These are phyloP conservation scores for Harpegnathos saltator DNA, from an alignment of 1,140 invertebrate species.

Conservation along the genomic window DNA sequence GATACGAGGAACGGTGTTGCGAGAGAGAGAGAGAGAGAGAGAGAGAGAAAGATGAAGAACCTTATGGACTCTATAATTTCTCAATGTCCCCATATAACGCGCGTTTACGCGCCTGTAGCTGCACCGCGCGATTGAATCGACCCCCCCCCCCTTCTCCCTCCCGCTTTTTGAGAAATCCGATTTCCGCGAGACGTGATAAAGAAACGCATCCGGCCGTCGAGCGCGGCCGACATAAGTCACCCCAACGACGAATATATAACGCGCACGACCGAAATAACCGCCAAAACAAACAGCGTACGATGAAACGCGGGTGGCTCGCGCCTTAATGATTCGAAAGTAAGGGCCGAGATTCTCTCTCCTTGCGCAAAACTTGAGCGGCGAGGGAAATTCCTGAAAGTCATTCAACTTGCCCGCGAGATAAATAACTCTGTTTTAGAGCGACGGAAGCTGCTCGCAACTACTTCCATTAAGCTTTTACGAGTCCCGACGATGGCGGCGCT, in stretches of 20 bases:
- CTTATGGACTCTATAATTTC: too few species aligned
- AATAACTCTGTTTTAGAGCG: constrained; percentile 21
- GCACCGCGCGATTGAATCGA: too few species aligned
- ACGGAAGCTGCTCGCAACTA: constrained; percentile 12
- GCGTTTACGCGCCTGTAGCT: too few species aligned
- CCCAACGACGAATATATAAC: background rate
- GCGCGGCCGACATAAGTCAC: background rate
- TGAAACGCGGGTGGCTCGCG: background rate
- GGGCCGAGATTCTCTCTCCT: background rate
- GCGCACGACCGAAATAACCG: background rate
- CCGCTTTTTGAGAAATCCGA: too few species aligned
- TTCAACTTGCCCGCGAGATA: constrained; percentile 23
- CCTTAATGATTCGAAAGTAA: background rate
- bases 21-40: too few species aligned
- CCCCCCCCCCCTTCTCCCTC: background rate
- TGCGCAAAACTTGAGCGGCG: background rate
- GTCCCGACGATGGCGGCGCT: background rate
- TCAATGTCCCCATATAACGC: too few species aligned
- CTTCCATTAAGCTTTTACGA: constrained; percentile 18
- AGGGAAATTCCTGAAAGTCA: constrained; percentile 20
- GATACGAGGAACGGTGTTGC: too few species aligned
- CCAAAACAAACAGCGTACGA: constrained; percentile 15
- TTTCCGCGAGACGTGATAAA: background rate
- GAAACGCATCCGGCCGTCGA: background rate
- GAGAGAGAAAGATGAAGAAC: too few species aligned